A percentile compares a stretch with the other conserved stretches of the same genome.
Evolutionary conservation across 2,888 invertebrate species (phyloP).

Genomic region (Noctua pronuba): DNA sequence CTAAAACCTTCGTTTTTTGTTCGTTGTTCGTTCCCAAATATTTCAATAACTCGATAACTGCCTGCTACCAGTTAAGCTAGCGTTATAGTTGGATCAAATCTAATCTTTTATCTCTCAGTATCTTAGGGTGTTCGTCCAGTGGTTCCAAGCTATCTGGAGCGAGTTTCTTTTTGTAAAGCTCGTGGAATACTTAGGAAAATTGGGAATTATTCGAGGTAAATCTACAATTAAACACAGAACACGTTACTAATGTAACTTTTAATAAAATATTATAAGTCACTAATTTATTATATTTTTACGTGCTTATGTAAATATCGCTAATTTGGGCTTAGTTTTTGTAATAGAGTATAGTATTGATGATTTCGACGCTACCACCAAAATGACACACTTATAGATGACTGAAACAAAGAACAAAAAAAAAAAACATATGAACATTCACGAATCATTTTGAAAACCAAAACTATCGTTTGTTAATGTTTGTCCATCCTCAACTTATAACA

Average conservation of each 20-base stretch:
- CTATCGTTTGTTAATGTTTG: background rate
- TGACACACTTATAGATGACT: too few species aligned
- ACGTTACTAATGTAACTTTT: background rate
- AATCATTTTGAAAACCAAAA: background rate
- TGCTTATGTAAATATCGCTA: background rate
- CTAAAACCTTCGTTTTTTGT: constrained; percentile 49
- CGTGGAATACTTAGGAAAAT: too few species aligned
- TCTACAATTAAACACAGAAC: background rate
- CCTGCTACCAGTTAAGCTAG: constrained; percentile 60
- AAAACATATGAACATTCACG: background rate
- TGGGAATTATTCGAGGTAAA: too few species aligned
- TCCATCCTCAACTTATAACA: background rate
- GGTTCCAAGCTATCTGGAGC: constrained; percentile 14
- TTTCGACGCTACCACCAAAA: background rate
- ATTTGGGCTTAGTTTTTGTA: background rate
- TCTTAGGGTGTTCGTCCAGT: constrained; percentile 51
- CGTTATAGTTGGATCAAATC: constrained; percentile 64
- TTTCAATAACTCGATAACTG: constrained; percentile 69
- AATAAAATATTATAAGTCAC: background rate
- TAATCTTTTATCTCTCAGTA: constrained; percentile 68
- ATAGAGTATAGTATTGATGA: background rate
- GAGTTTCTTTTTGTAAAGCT: background rate
- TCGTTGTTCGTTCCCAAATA: constrained; percentile 56
- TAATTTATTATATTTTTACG: background rate
- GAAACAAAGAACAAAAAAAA: background rate